A percentile compares a stretch with the other conserved stretches of the same genome.
phyloP scores from a whole-genome alignment of 2,888 invertebrate species.

The Diaperis boleti region DNA sequence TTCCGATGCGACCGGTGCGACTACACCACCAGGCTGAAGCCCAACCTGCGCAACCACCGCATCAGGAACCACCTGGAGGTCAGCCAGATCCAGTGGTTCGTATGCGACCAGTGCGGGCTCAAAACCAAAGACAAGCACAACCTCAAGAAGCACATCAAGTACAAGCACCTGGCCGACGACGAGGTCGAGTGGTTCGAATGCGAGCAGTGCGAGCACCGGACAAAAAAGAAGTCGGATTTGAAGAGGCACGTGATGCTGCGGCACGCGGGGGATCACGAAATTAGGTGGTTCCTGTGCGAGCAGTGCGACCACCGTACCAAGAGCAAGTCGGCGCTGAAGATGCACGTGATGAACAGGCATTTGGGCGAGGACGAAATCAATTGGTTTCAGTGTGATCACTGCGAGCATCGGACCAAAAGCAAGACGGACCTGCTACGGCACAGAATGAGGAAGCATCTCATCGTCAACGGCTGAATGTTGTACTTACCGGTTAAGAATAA shows the following conservation, averaged over 20 bases:
- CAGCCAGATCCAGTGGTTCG: background rate
- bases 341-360: background rate
- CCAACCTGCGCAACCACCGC: background rate
- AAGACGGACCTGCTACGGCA: background rate
- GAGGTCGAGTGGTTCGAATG: too few relatives aligned
- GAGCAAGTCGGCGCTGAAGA: background rate
- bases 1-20: background rate
- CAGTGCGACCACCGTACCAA: background rate
- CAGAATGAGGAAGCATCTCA: background rate
- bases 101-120: background rate
- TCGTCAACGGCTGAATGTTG: too few relatives aligned
- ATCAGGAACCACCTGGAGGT: background rate
- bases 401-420: background rate
- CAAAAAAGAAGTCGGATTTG: background rate
- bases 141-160: too few relatives aligned
- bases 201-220: background rate
- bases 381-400: background rate
- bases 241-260: background rate
- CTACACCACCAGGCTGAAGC: background rate
- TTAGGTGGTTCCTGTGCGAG: background rate
- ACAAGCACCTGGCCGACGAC: too few relatives aligned
- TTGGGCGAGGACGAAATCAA: background rate
- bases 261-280: background rate
- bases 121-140: too few relatives aligned
- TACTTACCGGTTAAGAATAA: too few relatives aligned